A percentile compares a stretch with the other conserved stretches of the same genome.
Evolutionary conservation across 1,140 invertebrate genomes (phyloP).

Genomic region (Neodiprion lecontei): DNA sequence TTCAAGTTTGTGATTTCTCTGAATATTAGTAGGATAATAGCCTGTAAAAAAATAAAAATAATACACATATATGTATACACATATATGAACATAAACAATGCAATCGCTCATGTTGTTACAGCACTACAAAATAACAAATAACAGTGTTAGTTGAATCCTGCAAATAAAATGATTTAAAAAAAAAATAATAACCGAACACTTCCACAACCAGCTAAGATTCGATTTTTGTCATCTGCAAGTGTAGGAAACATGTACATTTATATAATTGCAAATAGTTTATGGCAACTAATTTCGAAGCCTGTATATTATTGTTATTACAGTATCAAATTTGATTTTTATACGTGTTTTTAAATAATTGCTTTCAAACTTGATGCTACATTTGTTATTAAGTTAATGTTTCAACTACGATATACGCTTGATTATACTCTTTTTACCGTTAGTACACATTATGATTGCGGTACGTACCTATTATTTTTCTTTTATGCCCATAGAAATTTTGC

Average conservation of each 20-base stretch:
- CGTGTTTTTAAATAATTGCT: too few species aligned
- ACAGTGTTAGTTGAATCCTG: neutral
- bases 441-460: conserved; percentile 21
- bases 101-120: neutral
- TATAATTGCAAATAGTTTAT: neutral
- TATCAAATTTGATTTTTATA: neutral
- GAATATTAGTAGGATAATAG: conserved; percentile 1
- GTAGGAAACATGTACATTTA: conserved; percentile 13
- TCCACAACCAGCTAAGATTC: neutral
- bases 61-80: conserved; percentile 6
- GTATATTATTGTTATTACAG: too few species aligned
- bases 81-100: conserved; percentile 17
- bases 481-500: neutral
- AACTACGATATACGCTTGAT: neutral
- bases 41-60: conserved; percentile 18
- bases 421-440: neutral
- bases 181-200: neutral
- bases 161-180: neutral
- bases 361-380: conserved; percentile 10
- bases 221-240: neutral
- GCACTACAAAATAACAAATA: neutral
- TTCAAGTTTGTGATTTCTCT: neutral
- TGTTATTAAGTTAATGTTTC: conserved; percentile 1
- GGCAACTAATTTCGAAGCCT: too few species aligned
- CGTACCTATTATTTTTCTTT: conserved; percentile 25